Percentiles rank a stretch among this genome's conserved stretches.
phyloP scores from a whole-genome alignment of 2,888 invertebrate species.

The Caenorhabditis afra region DNA sequence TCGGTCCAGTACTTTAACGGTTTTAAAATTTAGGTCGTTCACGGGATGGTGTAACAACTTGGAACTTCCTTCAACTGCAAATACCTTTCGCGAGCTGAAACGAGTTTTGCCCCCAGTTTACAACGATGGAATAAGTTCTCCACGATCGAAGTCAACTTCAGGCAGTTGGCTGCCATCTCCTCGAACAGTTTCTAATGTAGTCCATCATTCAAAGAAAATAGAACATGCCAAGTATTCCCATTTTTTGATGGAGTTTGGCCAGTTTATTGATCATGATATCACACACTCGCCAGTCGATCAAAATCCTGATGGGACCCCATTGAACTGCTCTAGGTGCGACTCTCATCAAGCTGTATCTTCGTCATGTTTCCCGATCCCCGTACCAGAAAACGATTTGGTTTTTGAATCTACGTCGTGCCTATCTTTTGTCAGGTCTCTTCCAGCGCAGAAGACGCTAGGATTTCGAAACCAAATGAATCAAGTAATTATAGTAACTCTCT shows the following conservation, averaged over 20 bases:
- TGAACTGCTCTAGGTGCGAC: slow-evolving; percentile 85
- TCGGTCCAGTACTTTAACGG: too few species aligned
- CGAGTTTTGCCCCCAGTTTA: slow-evolving; percentile 76
- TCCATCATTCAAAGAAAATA: slow-evolving; percentile 84
- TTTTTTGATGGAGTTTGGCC: slow-evolving; percentile 79
- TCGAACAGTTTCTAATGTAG: slow-evolving; percentile 89
- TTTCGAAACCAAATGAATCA: slow-evolving; percentile 85
- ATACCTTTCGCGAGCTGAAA: slow-evolving; percentile 72
- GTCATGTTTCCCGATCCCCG: slow-evolving; percentile 93
- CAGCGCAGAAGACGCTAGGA: slow-evolving; percentile 84
- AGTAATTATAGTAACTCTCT: slow-evolving; percentile 45
- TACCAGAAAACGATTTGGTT: slow-evolving; percentile 91
- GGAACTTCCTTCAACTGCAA: slow-evolving; percentile 72
- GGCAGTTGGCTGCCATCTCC: slow-evolving; percentile 88
- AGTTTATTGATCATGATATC: slow-evolving; percentile 80
- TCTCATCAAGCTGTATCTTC: slow-evolving; percentile 91
- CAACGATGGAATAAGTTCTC: slow-evolving; percentile 73
- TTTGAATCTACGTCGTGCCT: slow-evolving; percentile 84
- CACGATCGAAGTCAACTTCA: slow-evolving; percentile 64
- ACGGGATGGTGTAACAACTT: slow-evolving; percentile 80
- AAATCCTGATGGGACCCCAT: slow-evolving; percentile 72
- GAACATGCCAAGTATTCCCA: slow-evolving; percentile 70
- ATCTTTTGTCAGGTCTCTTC: slow-evolving; percentile 89
- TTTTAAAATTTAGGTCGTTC: slow-evolving; percentile 56
- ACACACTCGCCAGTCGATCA: slow-evolving; percentile 77